phyloP scores from a whole-genome alignment of 2,797 vertebrate species.

The Acanthopagrus latus region DNA sequence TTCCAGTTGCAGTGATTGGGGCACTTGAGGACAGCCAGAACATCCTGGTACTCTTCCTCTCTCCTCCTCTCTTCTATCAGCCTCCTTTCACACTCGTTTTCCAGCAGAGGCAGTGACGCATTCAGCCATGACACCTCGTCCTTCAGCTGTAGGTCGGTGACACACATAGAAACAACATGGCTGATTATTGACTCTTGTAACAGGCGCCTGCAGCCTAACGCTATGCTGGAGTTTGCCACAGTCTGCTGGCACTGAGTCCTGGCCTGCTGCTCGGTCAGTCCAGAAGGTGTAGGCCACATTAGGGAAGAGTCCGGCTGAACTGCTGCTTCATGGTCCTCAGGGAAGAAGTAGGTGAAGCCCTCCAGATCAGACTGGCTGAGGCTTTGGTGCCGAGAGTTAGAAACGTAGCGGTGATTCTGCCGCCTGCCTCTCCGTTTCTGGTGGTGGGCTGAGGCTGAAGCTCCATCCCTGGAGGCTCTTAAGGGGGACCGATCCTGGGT shows the following conservation, averaged over 20 bases:
- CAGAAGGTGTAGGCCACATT: constrained; percentile 88
- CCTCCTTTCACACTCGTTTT: constrained; percentile 92
- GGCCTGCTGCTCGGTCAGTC: constrained; percentile 81
- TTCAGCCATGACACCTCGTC: constrained; percentile 88
- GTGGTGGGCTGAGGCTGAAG: constrained; percentile 29
- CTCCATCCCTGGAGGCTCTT: constrained; percentile 30
- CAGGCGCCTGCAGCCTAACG: constrained; percentile 81
- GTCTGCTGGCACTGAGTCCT: constrained; percentile 79
- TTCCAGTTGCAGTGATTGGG: constrained; percentile 88
- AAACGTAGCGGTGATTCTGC: constrained; percentile 76
- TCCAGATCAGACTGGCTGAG: constrained; percentile 84
- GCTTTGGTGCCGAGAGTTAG: constrained; percentile 78
- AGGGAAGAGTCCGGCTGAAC: constrained; percentile 63
- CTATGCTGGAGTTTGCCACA: constrained; percentile 88
- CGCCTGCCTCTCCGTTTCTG: constrained; percentile 66
- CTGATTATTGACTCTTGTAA: constrained; percentile 74
- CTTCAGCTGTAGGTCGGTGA: constrained; percentile 90
- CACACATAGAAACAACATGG: constrained; percentile 83
- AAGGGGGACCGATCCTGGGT: constrained; percentile 39
- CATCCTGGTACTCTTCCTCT: constrained; percentile 70
- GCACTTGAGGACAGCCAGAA: constrained; percentile 84
- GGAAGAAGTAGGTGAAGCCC: constrained; percentile 89
- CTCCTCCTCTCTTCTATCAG: constrained; percentile 83
- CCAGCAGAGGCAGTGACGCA: constrained; percentile 87
- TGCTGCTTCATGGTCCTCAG: constrained; percentile 87